phyloP scores from a whole-genome alignment of 2,797 vertebrate species.

The Hybognathus amarus region DNA sequence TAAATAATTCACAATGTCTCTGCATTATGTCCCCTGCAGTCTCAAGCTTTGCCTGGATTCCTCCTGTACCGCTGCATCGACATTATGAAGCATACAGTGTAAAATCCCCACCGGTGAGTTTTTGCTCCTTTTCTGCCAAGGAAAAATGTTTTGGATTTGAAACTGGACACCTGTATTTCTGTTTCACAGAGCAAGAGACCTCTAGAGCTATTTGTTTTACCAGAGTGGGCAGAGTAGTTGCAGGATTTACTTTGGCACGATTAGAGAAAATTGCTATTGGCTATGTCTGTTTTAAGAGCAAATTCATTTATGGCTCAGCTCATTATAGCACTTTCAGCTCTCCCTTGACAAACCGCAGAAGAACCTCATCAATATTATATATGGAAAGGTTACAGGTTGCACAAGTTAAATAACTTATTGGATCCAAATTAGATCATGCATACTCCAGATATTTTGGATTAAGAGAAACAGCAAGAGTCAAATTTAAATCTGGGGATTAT shows the following conservation, averaged over 20 bases:
- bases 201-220: conserved; percentile 29
- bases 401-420: conserved; percentile 8
- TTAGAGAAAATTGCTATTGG: conserved; percentile 9
- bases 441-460: neutral
- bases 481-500: neutral
- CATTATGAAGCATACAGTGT: conserved; percentile 3
- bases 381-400: conserved; percentile 23
- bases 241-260: conserved; percentile 15
- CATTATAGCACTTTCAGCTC: neutral
- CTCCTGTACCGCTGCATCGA: neutral
- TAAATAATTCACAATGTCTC: conserved; percentile 60
- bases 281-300: conserved; percentile 22
- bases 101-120: conserved; percentile 42
- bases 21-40: conserved; percentile 18
- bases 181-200: neutral
- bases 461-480: neutral
- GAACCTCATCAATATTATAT: conserved; percentile 32
- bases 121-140: conserved; percentile 19
- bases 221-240: conserved; percentile 3
- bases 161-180: conserved; percentile 21
- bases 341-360: neutral
- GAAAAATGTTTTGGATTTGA: conserved; percentile 11
- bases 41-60: conserved; percentile 35
- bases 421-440: neutral
- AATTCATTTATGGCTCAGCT: conserved; percentile 3